Base-by-base conservation (phyloP, 2,797 vertebrate species). In the Thamnophis elegans region DNA sequence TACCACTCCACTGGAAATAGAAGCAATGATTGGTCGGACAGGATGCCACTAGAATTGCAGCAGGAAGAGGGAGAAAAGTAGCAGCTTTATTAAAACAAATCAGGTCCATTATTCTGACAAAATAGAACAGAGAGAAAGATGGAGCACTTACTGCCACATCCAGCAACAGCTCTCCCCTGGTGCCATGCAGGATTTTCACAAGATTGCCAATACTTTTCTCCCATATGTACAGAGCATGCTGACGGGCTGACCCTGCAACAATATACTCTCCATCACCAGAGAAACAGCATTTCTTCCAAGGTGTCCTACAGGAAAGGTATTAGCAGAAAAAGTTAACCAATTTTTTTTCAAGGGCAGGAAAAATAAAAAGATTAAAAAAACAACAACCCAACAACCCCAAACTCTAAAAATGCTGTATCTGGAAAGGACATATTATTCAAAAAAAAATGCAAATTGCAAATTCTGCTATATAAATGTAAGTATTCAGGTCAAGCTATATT, bases 131-230 rank as follows among this genome's bases (percentile, higher is more conserved):
- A 9, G 0, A 1, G 87, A 90, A 1, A 93, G 60, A 95, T 1
- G 14, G 36, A 13, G 89, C 42, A 96, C 99, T 98, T 96, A 99
- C 99, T 88, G 99, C 99, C 0, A 99, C 99, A 7, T 99, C 99
- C 96, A 99, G 94, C 65, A 99, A 98, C 55, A 99, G 98, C 91
- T 99, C 99, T 11, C 99, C 99, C 42, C 99, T 97, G 0, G 99
- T 99, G 0, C 99, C 99, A 0, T 99, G 99, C 0, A 99, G 98
- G 93, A 99, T 99, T 96, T 99, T 99, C 95, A 99, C 99, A 94
- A 99, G 97, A 97, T 99, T 99, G 10, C 99, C 99, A 14, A 99
- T 99, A 96, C 99, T 99, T 96, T 99, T 99, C 97, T 99, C 99
- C 99, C 99, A 99, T 82, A 99, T 99, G 96, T 99, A 99, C 22